These are phyloP conservation scores for Kryptolebias marmoratus DNA, from an alignment of 2,113 vertebrate species.

Conservation along the genomic window DNA sequence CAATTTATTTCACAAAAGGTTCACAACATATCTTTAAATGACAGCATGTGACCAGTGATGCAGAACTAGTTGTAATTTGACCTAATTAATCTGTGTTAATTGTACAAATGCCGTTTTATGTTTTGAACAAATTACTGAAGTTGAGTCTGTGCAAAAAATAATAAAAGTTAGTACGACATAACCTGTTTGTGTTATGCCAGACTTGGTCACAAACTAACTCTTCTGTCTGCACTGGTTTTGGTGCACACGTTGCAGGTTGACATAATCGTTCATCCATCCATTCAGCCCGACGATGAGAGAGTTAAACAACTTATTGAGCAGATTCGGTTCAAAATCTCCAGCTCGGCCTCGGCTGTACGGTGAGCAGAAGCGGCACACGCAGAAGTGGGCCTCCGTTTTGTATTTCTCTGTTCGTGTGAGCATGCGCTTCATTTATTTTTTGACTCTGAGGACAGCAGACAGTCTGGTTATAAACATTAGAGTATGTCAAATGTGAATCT, in stretches of 20 bases:
- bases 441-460: no score
- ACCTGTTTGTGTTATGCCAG: background rate
- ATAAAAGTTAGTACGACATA: background rate
- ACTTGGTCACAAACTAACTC: background rate
- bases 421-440: background rate
- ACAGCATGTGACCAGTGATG: no score
- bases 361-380: conserved; percentile 61
- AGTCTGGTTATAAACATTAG: no score
- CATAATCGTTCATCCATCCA: conserved; percentile 91
- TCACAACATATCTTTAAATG: no score
- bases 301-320: conserved; percentile 91
- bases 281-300: conserved; percentile 87
- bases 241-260: conserved; percentile 82
- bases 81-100: no score
- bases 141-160: background rate
- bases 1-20: no score
- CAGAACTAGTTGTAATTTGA: background rate
- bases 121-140: background rate
- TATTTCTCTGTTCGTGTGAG: background rate
- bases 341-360: conserved; percentile 85
- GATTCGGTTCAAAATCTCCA: conserved; percentile 93
- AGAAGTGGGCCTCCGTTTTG: background rate
- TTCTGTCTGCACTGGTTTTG: background rate
- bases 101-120: background rate
- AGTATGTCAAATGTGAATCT: no score